A percentile compares a stretch with the other conserved stretches of the same genome.
Evolutionary conservation across 2,113 vertebrate genomes (phyloP).

Genomic region (Cavia porcellus): DNA sequence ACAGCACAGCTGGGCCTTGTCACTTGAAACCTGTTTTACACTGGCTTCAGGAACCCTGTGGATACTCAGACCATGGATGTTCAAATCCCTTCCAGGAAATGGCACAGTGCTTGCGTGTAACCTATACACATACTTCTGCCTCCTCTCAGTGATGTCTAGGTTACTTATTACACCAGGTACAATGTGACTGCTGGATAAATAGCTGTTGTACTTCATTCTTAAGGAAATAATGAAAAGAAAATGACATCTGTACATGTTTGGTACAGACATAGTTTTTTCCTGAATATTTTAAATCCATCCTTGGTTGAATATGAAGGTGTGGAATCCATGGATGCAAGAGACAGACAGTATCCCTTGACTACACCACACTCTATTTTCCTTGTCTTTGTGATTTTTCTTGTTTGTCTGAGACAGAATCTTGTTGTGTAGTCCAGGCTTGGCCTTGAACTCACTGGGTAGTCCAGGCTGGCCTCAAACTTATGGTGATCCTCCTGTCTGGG

Average conservation of each 20-base stretch:
- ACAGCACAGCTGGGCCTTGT: neutral
- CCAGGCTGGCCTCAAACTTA: neutral
- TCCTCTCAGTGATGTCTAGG: neutral
- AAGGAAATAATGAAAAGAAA: neutral
- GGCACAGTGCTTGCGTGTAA: no score
- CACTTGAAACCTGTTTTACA: neutral
- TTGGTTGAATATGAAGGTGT: neutral
- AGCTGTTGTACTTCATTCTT: neutral
- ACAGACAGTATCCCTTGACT: fast-evolving
- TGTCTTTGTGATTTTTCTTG: neutral
- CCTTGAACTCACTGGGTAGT: neutral
- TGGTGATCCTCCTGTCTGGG: no score
- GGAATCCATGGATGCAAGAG: no score
- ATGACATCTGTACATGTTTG: neutral
- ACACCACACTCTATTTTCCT: fast-evolving
- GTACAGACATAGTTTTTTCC: neutral
- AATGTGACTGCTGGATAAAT: no score
- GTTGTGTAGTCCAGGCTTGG: neutral
- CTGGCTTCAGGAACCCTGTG: neutral
- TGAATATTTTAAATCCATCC: neutral
- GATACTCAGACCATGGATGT: no score
- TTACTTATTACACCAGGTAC: no score
- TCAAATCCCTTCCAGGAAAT: neutral
- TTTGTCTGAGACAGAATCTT: neutral
- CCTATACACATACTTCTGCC: fast-evolving